These are phyloP conservation scores for Drosophila ironensis DNA, from an alignment of 1,140 invertebrate genomes.

Conservation along the genomic window DNA sequence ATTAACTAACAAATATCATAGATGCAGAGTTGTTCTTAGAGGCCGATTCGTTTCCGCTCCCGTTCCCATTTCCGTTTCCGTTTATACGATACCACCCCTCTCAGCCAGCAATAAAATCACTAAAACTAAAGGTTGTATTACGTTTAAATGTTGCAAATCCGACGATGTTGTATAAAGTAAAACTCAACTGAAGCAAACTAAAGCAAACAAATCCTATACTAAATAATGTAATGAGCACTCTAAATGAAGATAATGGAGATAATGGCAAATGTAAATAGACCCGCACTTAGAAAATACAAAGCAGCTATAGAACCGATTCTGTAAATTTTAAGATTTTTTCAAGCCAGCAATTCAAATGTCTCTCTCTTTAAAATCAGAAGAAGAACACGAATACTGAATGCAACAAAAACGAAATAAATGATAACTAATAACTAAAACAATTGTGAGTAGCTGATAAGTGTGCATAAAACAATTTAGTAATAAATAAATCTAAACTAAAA, in stretches of 20 bases:
- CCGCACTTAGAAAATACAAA: conserved; percentile 29
- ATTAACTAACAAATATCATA: conserved; percentile 60
- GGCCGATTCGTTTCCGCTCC: conserved; percentile 24
- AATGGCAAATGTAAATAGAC: conserved; percentile 43
- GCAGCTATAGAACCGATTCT: conserved; percentile 24
- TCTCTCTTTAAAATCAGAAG: conserved; percentile 42
- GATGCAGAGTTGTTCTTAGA: conserved; percentile 38
- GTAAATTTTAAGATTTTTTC: conserved; percentile 48
- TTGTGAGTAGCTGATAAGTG: conserved; percentile 72
- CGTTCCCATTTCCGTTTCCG: conserved; percentile 17
- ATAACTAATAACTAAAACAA: conserved; percentile 39
- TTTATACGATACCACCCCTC: neutral
- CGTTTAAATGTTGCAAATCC: conserved; percentile 56
- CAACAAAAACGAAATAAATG: conserved; percentile 15
- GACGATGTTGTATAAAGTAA: conserved; percentile 17
- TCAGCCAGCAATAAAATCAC: conserved; percentile 42
- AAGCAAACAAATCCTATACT: conserved; percentile 58
- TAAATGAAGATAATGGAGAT: conserved; percentile 30
- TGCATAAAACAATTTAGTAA: conserved; percentile 70
- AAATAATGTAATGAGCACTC: conserved; percentile 55
- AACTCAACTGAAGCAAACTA: conserved; percentile 38
- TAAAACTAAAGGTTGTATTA: conserved; percentile 76
- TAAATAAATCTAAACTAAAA: conserved; percentile 51
- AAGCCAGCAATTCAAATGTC: conserved; percentile 42
- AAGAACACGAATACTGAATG: conserved; percentile 26